Base-by-base conservation (phyloP, 2,797 vertebrate species). In the Labeo calbasu region DNA sequence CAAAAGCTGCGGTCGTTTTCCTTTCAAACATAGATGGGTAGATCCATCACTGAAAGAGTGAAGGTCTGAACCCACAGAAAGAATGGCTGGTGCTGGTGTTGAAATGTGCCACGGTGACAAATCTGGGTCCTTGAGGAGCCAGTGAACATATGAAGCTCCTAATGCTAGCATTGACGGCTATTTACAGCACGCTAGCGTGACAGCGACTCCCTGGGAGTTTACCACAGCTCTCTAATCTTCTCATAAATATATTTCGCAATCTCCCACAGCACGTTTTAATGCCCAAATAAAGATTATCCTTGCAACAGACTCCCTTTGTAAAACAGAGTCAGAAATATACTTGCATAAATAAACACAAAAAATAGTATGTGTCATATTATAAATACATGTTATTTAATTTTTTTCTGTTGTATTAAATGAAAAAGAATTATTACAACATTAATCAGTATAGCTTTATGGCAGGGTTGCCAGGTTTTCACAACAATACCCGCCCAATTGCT, bases 91-190 rank as follows among this genome's bases (percentile, higher is more conserved):
- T 83, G 73, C 50, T 17, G 2, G 63, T 66, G 40, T 23, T 50
- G 53, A 79, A 90, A 92, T 89, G 88, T 89, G 76, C 77, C 90
- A 85, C 28, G 87, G 89, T 90, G 84, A 79, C 86, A 85, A 89
- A 84, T 91, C 68, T 75, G 81, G 84, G 79, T 89, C 87, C 87
- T 87, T 88, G 90, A 89, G 83, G 87, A 89, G 87, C 88, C 89
- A 83, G 75, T 43, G 50, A 84, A 48, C 84, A 85, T 76, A 85
- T 83, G 82, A 85, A 87, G 81, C 61, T 79, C 84, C 79, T 89
- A 90, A 86, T 73, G 65, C 70, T 83, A 53, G 55, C 66, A 69
- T 73, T 85, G 82, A 87, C 77, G 84, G 81, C 77, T 82, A 83
- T 82, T 87, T 79, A 70, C 84, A 63, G 72, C 55, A 65, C 23